Percentiles rank a stretch among this genome's conserved stretches.
These are phyloP conservation scores for Nebria brevicollis DNA, from an alignment of 2,888 invertebrate genomes.

Conservation along the genomic window DNA sequence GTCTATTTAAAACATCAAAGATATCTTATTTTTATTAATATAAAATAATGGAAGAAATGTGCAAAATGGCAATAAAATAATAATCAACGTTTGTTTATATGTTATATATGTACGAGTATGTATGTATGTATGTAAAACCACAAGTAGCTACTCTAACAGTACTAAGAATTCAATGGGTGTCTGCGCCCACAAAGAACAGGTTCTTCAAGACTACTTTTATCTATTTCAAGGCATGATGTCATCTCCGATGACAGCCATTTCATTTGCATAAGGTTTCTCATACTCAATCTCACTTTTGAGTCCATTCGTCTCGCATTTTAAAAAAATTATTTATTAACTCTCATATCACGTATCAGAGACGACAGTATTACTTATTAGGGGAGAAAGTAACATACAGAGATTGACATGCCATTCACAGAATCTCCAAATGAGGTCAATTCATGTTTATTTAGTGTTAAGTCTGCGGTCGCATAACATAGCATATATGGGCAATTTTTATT, in stretches of 20 bases:
- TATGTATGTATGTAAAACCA: too few species aligned
- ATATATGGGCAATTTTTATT: background rate
- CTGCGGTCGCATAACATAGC: background rate
- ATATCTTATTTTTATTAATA: too few species aligned
- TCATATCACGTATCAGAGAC: background rate
- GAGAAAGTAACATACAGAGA: background rate
- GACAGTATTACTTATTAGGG: background rate
- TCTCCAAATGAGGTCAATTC: background rate
- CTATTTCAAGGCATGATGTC: background rate
- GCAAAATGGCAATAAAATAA: background rate
- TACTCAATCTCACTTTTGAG: background rate
- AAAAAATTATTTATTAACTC: background rate
- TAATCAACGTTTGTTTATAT: background rate
- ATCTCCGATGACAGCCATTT: background rate
- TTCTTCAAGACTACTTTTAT: background rate
- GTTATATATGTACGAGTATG: background rate
- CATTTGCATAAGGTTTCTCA: background rate
- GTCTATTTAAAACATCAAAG: too few species aligned
- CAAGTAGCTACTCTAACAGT: background rate
- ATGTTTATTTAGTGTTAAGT: background rate
- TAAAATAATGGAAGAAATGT: too few species aligned
- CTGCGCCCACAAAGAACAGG: conserved; percentile 1
- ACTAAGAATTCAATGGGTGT: background rate
- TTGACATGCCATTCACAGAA: background rate
- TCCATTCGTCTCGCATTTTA: background rate